Conservation (phyloP, 2,797 vertebrate species). For the Choloepus didactylus region DNA sequence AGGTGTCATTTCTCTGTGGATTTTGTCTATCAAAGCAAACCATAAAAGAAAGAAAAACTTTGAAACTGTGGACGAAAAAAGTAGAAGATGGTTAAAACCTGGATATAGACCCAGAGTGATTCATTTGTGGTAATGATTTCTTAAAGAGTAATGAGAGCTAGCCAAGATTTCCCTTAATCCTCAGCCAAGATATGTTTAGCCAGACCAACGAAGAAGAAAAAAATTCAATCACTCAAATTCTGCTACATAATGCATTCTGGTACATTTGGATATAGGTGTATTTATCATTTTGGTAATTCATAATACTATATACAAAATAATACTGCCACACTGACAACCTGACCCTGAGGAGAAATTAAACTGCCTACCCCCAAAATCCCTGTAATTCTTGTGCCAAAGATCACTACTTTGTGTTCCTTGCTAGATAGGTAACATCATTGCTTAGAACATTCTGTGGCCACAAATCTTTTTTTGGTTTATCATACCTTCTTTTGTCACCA, state of each 20-base stretch:
- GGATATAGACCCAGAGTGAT: neutral
- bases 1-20: slow-evolving; percentile 16
- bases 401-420: neutral
- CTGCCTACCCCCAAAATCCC: neutral
- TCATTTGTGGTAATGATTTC: neutral
- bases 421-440: neutral
- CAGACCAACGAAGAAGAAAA: neutral
- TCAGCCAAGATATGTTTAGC: slow-evolving; percentile 32
- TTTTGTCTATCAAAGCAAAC: slow-evolving; percentile 52
- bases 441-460: slow-evolving; percentile 43
- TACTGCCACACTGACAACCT: slow-evolving; percentile 4
- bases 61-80: neutral
- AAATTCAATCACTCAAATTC: slow-evolving; percentile 10
- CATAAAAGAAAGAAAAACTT: slow-evolving; percentile 11
- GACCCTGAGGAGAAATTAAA: slow-evolving; percentile 48
- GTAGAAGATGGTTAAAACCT: neutral
- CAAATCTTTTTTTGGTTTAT: neutral
- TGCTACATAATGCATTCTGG: neutral
- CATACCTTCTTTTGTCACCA: slow-evolving; percentile 15
- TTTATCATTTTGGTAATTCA: slow-evolving; percentile 19
- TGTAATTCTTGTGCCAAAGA: neutral
- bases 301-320: slow-evolving; percentile 16
- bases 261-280: neutral
- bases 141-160: neutral
- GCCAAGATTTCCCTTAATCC: neutral